Percentiles rank a stretch among this genome's conserved stretches.
phyloP scores from a whole-genome alignment of 1,140 invertebrate species.

The Heterodera carotae region DNA sequence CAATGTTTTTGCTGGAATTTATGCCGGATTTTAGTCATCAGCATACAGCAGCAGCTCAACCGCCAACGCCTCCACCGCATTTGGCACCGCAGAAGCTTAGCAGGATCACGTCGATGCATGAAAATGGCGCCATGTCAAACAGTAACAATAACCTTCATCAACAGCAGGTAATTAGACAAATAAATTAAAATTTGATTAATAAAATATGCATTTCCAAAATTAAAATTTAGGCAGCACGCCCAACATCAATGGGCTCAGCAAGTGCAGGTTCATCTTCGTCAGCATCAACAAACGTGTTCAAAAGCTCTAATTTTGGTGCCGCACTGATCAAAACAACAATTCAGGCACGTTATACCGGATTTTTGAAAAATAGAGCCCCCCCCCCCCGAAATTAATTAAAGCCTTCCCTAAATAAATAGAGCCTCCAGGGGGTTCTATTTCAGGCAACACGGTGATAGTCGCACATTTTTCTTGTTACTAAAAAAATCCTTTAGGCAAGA shows the following conservation, averaged over 20 bases:
- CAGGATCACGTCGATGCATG: neutral
- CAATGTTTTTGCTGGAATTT: neutral
- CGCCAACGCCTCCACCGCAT: neutral
- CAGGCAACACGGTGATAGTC: too few relatives aligned
- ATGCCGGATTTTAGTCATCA: neutral
- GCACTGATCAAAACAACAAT: constrained; percentile 21
- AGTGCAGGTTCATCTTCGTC: constrained; percentile 6
- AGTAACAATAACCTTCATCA: neutral
- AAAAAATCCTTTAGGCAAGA: constrained; percentile 25
- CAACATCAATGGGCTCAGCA: neutral
- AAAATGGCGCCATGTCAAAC: constrained; percentile 12
- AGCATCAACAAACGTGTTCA: constrained; percentile 13
- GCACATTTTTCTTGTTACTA: too few relatives aligned
- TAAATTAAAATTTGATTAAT: too few relatives aligned
- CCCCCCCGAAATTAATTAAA: neutral
- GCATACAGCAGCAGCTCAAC: neutral
- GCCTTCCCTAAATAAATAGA: too few relatives aligned
- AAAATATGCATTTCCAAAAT: neutral
- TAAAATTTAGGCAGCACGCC: neutral
- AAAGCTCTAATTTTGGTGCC: constrained; percentile 14
- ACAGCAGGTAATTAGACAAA: too few relatives aligned
- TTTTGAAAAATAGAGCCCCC: too few relatives aligned
- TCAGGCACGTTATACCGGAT: neutral
- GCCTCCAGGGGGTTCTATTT: too few relatives aligned
- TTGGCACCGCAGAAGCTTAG: neutral